Conservation (phyloP, 2,888 invertebrate species). For the Pyrrhosoma nymphula region DNA sequence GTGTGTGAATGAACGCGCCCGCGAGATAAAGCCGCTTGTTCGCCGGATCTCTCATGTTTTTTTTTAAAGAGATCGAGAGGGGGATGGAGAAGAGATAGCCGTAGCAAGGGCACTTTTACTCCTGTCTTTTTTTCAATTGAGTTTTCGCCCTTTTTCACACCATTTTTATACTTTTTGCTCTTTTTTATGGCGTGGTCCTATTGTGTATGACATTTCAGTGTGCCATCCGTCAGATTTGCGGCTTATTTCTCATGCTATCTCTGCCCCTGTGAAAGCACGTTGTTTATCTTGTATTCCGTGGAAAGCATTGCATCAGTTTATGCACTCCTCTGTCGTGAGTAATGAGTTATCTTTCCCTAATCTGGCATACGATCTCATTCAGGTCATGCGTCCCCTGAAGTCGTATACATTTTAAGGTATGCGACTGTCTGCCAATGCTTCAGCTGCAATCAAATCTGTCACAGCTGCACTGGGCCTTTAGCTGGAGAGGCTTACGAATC, state of each 20-base stretch:
- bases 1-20: constrained; percentile 12
- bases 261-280: neutral
- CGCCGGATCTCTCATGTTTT: neutral
- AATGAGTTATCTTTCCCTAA: neutral
- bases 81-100: neutral
- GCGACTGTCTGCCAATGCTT: neutral
- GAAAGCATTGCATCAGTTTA: neutral
- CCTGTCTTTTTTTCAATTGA: neutral
- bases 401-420: neutral
- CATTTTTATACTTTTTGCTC: neutral
- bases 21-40: constrained; percentile 40
- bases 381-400: neutral
- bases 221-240: neutral
- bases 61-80: neutral
- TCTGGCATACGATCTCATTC: neutral
- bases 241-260: neutral
- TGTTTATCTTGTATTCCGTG: neutral
- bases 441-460: neutral
- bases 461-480: neutral
- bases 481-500: neutral
- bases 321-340: neutral
- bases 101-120: neutral
- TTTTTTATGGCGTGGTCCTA: neutral
- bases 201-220: neutral
- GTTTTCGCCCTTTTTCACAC: neutral